Percentiles rank a stretch among this genome's conserved stretches.
Conservation (phyloP, 35 echinoderm and acorn worm species). For the Ophiothrix spiculata region DNA sequence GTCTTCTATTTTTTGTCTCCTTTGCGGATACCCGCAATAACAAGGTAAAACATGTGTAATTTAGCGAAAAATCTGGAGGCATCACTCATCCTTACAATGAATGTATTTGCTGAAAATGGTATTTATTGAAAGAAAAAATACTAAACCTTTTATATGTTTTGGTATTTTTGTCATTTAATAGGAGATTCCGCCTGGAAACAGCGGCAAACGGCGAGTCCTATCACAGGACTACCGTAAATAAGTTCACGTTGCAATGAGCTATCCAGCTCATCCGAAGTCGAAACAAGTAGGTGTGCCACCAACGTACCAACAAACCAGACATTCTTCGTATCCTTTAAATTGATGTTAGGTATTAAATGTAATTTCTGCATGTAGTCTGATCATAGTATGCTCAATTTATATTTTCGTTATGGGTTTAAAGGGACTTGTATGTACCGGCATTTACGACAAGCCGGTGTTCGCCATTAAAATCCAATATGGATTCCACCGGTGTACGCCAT, state of each 20-base stretch:
- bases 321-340: not conserved
- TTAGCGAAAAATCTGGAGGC: conserved; percentile 17
- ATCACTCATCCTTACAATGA: conserved; percentile 5
- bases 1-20: conserved; percentile 27
- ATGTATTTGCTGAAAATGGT: not conserved
- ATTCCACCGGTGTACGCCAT: conserved; percentile 1
- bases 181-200: conserved; percentile 56
- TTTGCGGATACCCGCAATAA: conserved; percentile 8
- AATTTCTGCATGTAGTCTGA: not conserved
- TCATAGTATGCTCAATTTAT: not conserved
- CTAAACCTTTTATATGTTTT: not conserved
- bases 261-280: conserved; percentile 12
- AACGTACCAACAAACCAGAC: not conserved
- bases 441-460: not conserved
- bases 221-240: conserved; percentile 53
- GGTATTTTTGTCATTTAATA: conserved; percentile 42
- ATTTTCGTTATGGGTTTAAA: not conserved
- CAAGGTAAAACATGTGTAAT: conserved; percentile 33
- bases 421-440: not conserved
- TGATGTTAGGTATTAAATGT: not conserved
- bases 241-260: conserved; percentile 61
- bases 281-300: conserved; percentile 40
- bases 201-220: conserved; percentile 55
- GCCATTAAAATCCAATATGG: not conserved
- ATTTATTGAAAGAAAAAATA: conserved; percentile 21